Conservation (phyloP, 2,888 invertebrate species). For the Apamea epomidion region DNA sequence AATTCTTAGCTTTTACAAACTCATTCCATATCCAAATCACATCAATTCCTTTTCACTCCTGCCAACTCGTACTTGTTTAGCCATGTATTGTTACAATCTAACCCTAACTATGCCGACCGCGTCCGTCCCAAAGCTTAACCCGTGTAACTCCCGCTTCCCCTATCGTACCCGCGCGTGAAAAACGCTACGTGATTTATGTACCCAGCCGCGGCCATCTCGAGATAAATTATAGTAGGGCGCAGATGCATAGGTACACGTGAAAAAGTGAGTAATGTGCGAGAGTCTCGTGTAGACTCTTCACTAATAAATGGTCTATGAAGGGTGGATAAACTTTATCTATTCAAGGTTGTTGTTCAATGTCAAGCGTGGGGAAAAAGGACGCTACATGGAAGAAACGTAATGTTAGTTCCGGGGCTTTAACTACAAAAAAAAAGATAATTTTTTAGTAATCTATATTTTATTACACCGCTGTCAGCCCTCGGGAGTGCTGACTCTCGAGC, state of each 20-base stretch:
- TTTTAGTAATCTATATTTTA: not conserved
- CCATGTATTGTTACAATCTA: conserved; percentile 18
- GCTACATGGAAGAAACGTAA: no score
- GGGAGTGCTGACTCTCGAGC: not conserved
- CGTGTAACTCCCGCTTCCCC: conserved; percentile 66
- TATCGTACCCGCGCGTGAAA: conserved; percentile 76
- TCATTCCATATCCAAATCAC: no score
- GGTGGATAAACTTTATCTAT: not conserved
- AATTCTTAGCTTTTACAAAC: not conserved
- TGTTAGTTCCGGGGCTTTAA: not conserved
- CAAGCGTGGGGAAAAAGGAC: no score
- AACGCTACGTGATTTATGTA: conserved; percentile 85
- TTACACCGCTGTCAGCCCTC: not conserved
- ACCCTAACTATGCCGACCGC: conserved; percentile 27
- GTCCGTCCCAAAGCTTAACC: conserved; percentile 30
- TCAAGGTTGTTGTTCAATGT: not conserved
- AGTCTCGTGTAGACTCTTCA: conserved; percentile 7
- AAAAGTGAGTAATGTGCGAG: conserved; percentile 79
- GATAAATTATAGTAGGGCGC: conserved; percentile 83
- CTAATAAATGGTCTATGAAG: conserved; percentile 13
- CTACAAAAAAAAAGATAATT: not conserved
- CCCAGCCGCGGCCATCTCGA: conserved; percentile 80
- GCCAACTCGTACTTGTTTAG: conserved; percentile 3
- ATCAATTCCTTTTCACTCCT: not conserved
- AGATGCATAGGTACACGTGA: conserved; percentile 79